phyloP scores from a whole-genome alignment of 2,888 invertebrate genomes.

The Kuschelorhynchus macadamiae region DNA sequence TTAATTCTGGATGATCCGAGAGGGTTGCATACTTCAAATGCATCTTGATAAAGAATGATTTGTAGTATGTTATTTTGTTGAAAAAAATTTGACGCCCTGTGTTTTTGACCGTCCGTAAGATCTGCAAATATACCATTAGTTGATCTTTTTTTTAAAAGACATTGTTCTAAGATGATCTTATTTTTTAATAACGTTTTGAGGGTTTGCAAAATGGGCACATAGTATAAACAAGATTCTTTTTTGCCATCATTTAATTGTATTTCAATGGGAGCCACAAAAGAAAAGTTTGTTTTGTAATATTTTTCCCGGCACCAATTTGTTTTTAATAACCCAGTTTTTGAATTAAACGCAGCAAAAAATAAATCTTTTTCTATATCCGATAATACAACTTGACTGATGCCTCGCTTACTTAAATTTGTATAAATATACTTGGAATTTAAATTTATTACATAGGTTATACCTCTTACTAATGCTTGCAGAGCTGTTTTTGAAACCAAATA shows the following conservation, averaged over 20 bases:
- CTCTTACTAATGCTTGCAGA: too few species aligned
- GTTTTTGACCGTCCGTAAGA: not conserved
- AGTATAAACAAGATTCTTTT: not conserved
- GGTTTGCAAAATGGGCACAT: not conserved
- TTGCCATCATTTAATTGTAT: not conserved
- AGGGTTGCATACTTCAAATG: constrained; percentile 59
- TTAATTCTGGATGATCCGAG: constrained; percentile 57
- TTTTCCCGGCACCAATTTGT: not conserved
- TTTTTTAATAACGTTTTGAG: not conserved
- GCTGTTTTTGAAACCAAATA: too few species aligned
- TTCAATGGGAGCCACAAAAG: not conserved
- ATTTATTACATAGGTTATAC: too few species aligned
- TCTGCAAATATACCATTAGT: not conserved
- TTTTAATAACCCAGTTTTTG: not conserved
- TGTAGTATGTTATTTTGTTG: not conserved
- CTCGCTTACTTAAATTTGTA: too few species aligned
- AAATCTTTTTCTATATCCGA: not conserved
- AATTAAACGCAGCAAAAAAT: not conserved
- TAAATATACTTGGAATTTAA: too few species aligned
- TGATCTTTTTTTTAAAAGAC: not conserved
- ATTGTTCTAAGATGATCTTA: not conserved
- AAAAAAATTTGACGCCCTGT: not conserved
- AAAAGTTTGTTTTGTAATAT: not conserved
- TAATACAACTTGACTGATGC: too few species aligned
- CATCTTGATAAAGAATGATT: constrained; percentile 58